Evolutionary conservation across 1,140 invertebrate species (phyloP), one percentile per base, ranked within the genome.

Genomic region (Leptinotarsa undecemlineata): DNA sequence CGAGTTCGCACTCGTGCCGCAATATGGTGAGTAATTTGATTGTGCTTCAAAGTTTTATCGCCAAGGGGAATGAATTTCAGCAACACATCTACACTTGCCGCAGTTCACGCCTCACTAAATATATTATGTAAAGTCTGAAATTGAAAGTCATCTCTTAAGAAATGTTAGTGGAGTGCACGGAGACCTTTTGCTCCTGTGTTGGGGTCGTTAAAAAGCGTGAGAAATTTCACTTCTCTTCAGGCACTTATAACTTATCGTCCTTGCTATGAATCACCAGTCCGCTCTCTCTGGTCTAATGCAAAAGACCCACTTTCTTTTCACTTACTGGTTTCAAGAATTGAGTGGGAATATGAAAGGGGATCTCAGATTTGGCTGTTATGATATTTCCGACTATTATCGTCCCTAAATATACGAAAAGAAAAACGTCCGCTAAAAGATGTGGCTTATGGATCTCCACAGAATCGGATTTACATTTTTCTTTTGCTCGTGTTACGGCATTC

Each of bases 11-110:
- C 74, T 72, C 77, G 73, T 74, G 75, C 78, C 78, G 80, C 77
- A 82, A 79, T 79, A 81, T 81, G 78, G 78, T 79, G 78, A 82
- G 79, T 83, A 81, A 83, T 83, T 83, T 78, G 82, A 79, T 82
- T 78, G 78, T 74, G 77, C 77, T 78, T 71, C 76, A 79, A 81
- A 82, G 77, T 81, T 82, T 81, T 82, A 81, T 81, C 79, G 81
- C 72, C 73, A 33, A 75, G 77, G 77, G 78, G 78, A 80, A 80
- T 80, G 77, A 79, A 79, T 81, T 82, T 79, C 73, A 68, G 72
- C 74, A 57, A 76, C 78, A 57, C 66, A 63, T 69, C 72, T 57
- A 57, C 51, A n/a, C 51, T 57, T 57, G 51, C 15, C 64, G 66
- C 71, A 61, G 68, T 51, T 61, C 62, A 63, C 48, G 74, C n/a